phyloP scores from a whole-genome alignment of 2,888 invertebrate species.

The Cremastinae sp. region DNA sequence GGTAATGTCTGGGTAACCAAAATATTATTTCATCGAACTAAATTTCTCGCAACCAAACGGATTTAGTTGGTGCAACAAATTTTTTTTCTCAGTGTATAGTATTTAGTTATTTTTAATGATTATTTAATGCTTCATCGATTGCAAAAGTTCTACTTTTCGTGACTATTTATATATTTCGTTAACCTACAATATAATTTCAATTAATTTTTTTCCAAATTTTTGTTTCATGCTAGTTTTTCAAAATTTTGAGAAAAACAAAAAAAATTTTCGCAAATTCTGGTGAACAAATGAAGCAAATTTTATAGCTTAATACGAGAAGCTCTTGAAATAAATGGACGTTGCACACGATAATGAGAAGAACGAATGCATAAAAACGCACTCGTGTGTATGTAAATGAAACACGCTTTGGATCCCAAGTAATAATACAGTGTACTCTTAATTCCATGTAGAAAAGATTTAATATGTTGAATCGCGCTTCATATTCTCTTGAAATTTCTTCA shows the following conservation, averaged over 20 bases:
- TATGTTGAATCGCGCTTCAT: slow-evolving; percentile 13
- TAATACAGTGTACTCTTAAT: slow-evolving; percentile 25
- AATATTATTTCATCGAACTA: too few relatives aligned
- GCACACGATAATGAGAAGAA: slow-evolving; percentile 37
- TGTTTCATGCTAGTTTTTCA: background rate
- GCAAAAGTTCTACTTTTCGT: too few relatives aligned
- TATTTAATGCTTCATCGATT: too few relatives aligned
- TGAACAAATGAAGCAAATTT: slow-evolving; percentile 39
- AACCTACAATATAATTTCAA: too few relatives aligned
- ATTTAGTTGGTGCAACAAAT: too few relatives aligned
- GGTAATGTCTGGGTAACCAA: too few relatives aligned
- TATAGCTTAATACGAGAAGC: slow-evolving; percentile 31
- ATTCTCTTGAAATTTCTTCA: slow-evolving; percentile 24
- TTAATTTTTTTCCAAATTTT: background rate
- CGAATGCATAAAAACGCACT: background rate
- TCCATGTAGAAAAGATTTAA: background rate
- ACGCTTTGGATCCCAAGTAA: slow-evolving; percentile 18
- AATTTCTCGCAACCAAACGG: too few relatives aligned
- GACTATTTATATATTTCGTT: too few relatives aligned
- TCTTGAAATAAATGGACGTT: slow-evolving; percentile 33
- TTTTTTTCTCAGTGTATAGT: too few relatives aligned
- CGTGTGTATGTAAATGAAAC: slow-evolving; percentile 37
- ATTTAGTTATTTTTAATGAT: too few relatives aligned
- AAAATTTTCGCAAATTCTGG: slow-evolving; percentile 4
- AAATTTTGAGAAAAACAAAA: slow-evolving; percentile 7